phyloP scores from a whole-genome alignment of 1,140 invertebrate genomes.

The Nymphalis io region DNA sequence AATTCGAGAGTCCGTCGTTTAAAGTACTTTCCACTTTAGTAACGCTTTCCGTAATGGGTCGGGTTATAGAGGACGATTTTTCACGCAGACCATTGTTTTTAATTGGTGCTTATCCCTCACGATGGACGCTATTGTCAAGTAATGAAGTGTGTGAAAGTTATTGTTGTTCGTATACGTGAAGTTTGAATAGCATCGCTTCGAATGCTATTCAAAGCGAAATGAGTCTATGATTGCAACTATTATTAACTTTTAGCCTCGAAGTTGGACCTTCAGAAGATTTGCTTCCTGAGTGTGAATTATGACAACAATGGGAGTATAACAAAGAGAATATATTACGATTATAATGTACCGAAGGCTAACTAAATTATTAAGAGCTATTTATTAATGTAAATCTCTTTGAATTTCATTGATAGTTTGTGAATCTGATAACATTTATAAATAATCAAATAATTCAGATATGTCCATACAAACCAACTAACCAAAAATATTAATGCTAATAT shows the following conservation, averaged over 20 bases:
- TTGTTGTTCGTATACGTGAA: constrained; percentile 30
- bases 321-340: constrained; percentile 1
- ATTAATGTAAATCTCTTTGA: no score
- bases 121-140: constrained; percentile 26
- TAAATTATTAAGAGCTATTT: no score
- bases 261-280: constrained; percentile 24
- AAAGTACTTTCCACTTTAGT: constrained; percentile 39
- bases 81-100: constrained; percentile 44
- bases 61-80: constrained; percentile 44
- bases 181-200: constrained; percentile 24
- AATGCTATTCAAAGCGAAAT: constrained; percentile 23
- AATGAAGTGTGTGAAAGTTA: constrained; percentile 29
- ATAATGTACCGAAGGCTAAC: not conserved
- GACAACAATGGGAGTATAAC: not conserved
- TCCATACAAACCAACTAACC: no score
- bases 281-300: constrained; percentile 11
- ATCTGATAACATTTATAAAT: no score
- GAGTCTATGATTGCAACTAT: constrained; percentile 26
- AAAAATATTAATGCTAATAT: no score
- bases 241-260: constrained; percentile 22
- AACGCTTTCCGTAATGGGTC: constrained; percentile 43
- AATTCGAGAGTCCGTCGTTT: constrained; percentile 47
- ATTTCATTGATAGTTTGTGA: no score
- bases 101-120: constrained; percentile 46
- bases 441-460: no score